phyloP scores from a whole-genome alignment of 2,113 vertebrate species.

The Stictonetta naevosa region DNA sequence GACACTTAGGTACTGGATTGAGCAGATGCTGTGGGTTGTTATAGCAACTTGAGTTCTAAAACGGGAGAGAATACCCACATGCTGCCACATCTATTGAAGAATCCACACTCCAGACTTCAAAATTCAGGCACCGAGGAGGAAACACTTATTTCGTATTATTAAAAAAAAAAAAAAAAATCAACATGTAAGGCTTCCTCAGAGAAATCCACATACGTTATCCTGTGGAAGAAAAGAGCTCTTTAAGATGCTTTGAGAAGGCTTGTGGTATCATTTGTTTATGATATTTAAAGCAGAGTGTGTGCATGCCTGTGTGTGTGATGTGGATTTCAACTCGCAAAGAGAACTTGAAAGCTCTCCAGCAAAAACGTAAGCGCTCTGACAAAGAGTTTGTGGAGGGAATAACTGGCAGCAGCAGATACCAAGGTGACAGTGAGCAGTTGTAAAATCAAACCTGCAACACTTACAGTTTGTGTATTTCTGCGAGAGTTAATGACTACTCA shows the following conservation, averaged over 20 bases:
- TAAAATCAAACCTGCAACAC: slow-evolving; percentile 59
- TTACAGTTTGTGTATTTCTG: slow-evolving; percentile 23
- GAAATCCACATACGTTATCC: neutral
- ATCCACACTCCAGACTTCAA: slow-evolving; percentile 26
- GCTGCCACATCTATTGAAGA: slow-evolving; percentile 51
- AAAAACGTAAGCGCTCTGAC: neutral
- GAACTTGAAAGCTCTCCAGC: slow-evolving; percentile 55
- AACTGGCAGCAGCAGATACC: slow-evolving; percentile 44
- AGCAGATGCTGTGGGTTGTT: slow-evolving; percentile 67
- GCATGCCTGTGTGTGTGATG: neutral
- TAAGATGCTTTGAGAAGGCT: slow-evolving; percentile 23
- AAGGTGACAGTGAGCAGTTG: slow-evolving; percentile 57
- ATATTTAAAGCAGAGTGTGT: slow-evolving; percentile 14
- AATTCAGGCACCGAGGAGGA: slow-evolving; percentile 45
- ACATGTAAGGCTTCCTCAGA: neutral
- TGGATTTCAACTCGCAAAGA: slow-evolving; percentile 21
- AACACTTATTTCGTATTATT: slow-evolving; percentile 60
- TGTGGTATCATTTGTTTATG: slow-evolving; percentile 12
- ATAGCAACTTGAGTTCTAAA: slow-evolving; percentile 67
- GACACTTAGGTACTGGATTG: slow-evolving; percentile 38
- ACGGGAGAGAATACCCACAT: slow-evolving; percentile 28
- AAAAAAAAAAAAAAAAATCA: neutral
- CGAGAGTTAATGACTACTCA: slow-evolving; percentile 42
- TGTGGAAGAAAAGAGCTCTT: slow-evolving; percentile 14
- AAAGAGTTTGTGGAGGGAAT: slow-evolving; percentile 45